These are phyloP conservation scores for Phalacrocorax brasilianus DNA, from an alignment of 2,113 vertebrate genomes.

Conservation along the genomic window DNA sequence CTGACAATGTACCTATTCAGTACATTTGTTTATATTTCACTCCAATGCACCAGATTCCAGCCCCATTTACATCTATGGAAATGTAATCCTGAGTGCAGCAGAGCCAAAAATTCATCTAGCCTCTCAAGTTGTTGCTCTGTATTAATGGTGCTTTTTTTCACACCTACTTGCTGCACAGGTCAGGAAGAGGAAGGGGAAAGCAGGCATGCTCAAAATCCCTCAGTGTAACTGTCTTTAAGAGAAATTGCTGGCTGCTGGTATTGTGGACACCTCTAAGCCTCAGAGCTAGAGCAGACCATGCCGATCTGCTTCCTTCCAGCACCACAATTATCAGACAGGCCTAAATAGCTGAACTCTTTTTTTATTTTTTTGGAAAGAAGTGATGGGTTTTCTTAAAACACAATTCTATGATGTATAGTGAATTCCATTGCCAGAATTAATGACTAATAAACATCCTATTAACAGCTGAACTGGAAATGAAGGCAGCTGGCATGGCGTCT, in stretches of 20 bases:
- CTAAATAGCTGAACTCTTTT: not conserved
- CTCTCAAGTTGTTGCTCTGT: not conserved
- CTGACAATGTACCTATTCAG: not conserved
- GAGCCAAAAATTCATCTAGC: not conserved
- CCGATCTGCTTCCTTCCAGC: not conserved
- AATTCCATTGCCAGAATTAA: not conserved
- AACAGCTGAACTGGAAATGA: not conserved
- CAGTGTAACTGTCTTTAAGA: accelerated
- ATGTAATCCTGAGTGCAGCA: not conserved
- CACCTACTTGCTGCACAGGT: not conserved
- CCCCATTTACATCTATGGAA: not conserved
- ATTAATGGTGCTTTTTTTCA: not conserved
- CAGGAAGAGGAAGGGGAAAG: not conserved
- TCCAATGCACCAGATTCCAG: not conserved
- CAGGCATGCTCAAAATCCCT: not conserved
- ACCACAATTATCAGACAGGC: not conserved
- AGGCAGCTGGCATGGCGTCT: not conserved
- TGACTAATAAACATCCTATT: not conserved
- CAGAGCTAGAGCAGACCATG: not conserved
- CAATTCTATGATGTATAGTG: accelerated
- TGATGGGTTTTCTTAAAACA: not conserved
- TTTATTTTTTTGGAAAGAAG: not conserved
- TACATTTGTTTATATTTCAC: not conserved
- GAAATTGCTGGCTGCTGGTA: accelerated
- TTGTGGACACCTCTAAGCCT: not conserved